Evolutionary conservation across 2,797 vertebrate species (phyloP).

Genomic region (Anabas testudineus): DNA sequence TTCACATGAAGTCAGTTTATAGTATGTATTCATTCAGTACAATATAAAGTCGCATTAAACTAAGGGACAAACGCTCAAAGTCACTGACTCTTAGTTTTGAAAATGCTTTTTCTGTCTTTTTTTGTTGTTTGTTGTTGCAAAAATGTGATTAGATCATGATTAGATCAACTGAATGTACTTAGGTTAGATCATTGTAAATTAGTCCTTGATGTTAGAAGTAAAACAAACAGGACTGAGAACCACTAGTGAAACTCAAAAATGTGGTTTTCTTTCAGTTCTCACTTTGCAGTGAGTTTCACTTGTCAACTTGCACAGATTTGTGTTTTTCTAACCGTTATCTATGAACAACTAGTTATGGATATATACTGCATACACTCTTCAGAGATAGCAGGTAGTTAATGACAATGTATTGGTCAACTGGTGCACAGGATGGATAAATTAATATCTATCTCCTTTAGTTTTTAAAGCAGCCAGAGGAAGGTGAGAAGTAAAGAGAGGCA

Average conservation of each 20-base stretch:
- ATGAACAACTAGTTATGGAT: no score
- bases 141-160: no score
- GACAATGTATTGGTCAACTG: not conserved
- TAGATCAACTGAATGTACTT: not conserved
- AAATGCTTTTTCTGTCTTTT: not conserved
- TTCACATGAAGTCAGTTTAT: not conserved
- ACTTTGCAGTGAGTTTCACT: slow-evolving; percentile 3
- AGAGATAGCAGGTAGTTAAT: not conserved
- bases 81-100: not conserved
- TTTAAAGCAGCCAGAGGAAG: slow-evolving; percentile 17
- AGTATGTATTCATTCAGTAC: not conserved
- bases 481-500: slow-evolving; percentile 28
- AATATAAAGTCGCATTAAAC: no score
- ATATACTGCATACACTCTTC: not conserved
- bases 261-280: slow-evolving; percentile 41
- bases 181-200: not conserved
- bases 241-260: slow-evolving; percentile 19
- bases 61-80: no score
- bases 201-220: not conserved
- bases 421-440: no score
- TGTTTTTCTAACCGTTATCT: not conserved
- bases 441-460: slow-evolving; percentile 7
- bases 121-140: not conserved
- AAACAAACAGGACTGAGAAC: slow-evolving; percentile 29
- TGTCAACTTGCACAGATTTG: not conserved